Evolutionary conservation across 2,888 invertebrate species (phyloP), one percentile per base, ranked within the genome.

Genomic region (Lepidochitona cinerea): DNA sequence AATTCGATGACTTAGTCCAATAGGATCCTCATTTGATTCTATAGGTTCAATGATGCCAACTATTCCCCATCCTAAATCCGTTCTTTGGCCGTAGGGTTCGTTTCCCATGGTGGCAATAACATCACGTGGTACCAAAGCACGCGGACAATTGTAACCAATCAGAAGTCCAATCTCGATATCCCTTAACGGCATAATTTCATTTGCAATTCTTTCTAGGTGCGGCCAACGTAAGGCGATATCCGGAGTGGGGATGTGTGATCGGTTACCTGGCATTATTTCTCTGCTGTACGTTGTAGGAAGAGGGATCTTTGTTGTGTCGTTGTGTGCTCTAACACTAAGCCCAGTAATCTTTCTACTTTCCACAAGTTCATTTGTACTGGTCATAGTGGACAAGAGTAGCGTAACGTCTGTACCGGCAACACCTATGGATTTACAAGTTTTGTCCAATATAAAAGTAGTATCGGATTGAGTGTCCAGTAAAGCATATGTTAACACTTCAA

Each of bases 391-490:
- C 36, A 81, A 67, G 7, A 23, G 35, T 23, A 81, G 68, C 1
- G 68, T 67, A 12, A 73, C 71, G 6, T 23, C 14, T n/a, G 14
- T 18, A 23, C 75, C 72, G 14, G 68, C 37, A 12, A 75, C 35
- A 37, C 72, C 70, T 14, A 80, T 41, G 4, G 36, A 35, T 29
- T 70, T 35, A 37, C 53, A 35, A 12, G 77, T 78, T 14, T 73
- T 54, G 1, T 77, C 72, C 4, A 75, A 37, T 14, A 79, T 37
- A 59, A 80, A 81, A 7, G 75, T 77, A 3, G 79, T 78, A 64
- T 83, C 80, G n/a, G 72, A 71, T 37, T 79, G 77, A 14, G 79
- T 74, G 70, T 83, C 83, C 1, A 83, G 49, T 23, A 83, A 36
- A 0, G 79, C 81, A 72, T 81, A 82, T 5, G 77, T 75, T 5